Conservation (phyloP, 2,113 vertebrate species). For the Vanacampus margaritifer region DNA sequence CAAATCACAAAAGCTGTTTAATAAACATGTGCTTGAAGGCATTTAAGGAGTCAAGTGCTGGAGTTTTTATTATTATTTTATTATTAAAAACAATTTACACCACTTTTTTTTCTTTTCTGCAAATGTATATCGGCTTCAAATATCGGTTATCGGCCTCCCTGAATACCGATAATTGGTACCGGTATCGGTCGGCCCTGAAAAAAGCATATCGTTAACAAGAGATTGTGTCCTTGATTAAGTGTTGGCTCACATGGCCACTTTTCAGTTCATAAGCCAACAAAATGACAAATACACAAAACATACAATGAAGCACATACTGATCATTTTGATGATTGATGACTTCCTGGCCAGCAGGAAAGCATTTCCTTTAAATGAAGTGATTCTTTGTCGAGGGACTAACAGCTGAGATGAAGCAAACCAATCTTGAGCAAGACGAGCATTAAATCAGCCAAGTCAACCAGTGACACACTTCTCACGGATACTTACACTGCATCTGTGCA, state of each 20-base stretch:
- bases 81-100: too few species aligned
- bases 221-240: not conserved
- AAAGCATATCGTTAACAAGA: not conserved
- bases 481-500: not conserved
- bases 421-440: not conserved
- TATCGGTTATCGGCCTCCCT: too few species aligned
- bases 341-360: constrained; percentile 40
- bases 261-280: constrained; percentile 35
- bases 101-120: too few species aligned
- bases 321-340: constrained; percentile 32
- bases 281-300: constrained; percentile 11
- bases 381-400: constrained; percentile 14
- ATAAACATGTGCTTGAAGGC: too few species aligned
- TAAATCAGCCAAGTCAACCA: not conserved
- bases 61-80: too few species aligned
- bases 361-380: constrained; percentile 37
- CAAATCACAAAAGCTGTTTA: too few species aligned
- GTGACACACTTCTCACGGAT: constrained; percentile 10
- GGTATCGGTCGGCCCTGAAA: too few species aligned
- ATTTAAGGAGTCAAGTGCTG: too few species aligned
- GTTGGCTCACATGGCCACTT: constrained; percentile 21
- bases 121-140: too few species aligned
- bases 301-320: constrained; percentile 21
- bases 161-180: too few species aligned
- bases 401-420: not conserved